Evolutionary conservation across 1,140 invertebrate genomes (phyloP), one percentile per base, ranked within the genome.

Genomic region (Drosophila bifasciata): DNA sequence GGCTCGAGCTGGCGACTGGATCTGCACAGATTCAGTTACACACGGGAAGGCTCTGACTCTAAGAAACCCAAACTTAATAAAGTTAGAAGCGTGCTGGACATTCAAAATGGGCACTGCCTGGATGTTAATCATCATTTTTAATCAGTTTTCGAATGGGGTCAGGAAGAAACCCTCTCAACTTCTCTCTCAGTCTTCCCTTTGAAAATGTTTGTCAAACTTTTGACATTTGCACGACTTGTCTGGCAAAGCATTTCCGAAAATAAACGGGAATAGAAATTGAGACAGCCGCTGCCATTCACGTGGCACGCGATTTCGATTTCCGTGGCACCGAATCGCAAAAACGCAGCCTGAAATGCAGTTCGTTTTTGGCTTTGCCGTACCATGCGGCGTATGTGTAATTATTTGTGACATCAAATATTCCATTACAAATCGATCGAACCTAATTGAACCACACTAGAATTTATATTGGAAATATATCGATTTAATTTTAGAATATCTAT

Each of bases 181-280:
- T 32, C 28, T 11, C 28, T 11, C 4, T 3, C 3, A 9, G 4
- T 11, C 9, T 32, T 32, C 11, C 32, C 32, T 36, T 11, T 1
- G 7, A 60, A 76, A 72, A 72, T 53, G 44, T 72, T 59, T 72
- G 78, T 73, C 79, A 77, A 61, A 70, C 69, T 76, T 85, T 72
- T 73, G 81, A 86, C 81, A 86, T 85, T 86, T 86, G 63, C 73
- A 73, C 80, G 67, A 84, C 43, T 68, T 7, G 36, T 39, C 9
- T 32, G 44, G 25, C 50, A 13, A 56, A 67, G 41, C n/a, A 57
- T 41, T 68, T 57, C 48, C 9, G n/a, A 15, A 44, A 55, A 66
- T 39, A 58, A 60, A 57, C 52, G 56, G 44, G 61, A 58, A 74
- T 79, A 15, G 40, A 55, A 43, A 48, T 46, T 50, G 45, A 58